Conservation (phyloP, 2,888 invertebrate genomes). For the Julus scanicus region DNA sequence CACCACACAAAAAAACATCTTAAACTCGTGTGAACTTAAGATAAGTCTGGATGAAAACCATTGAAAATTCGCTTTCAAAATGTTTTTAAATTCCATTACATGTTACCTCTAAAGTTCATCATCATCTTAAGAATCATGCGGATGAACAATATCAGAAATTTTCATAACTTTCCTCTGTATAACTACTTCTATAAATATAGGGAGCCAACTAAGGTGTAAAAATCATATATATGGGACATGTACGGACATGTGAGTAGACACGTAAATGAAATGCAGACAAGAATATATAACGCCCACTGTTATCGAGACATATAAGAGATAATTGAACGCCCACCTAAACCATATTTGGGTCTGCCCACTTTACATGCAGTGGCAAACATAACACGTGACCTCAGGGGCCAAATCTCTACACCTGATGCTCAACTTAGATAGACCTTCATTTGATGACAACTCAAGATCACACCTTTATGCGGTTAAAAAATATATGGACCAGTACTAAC, state of each 20-base stretch:
- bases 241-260: not conserved
- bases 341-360: not conserved
- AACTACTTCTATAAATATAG: too few species aligned
- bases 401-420: not conserved
- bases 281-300: not conserved
- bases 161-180: too few species aligned
- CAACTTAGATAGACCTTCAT: not conserved
- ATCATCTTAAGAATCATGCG: not conserved
- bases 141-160: too few species aligned
- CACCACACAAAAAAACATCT: not conserved
- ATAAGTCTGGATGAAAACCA: not conserved
- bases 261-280: slow-evolving; percentile 14
- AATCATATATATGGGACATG: too few species aligned
- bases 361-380: not conserved
- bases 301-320: not conserved
- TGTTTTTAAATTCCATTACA: not conserved
- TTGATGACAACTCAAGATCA: slow-evolving; percentile 17
- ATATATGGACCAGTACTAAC: not conserved
- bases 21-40: not conserved
- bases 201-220: too few species aligned
- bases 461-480: not conserved
- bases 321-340: slow-evolving; percentile 44
- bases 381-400: not conserved
- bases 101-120: not conserved
- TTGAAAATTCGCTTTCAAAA: not conserved